These are phyloP conservation scores for Pharmacophagus antenor DNA, from an alignment of 2,888 invertebrate species.

Conservation along the genomic window DNA sequence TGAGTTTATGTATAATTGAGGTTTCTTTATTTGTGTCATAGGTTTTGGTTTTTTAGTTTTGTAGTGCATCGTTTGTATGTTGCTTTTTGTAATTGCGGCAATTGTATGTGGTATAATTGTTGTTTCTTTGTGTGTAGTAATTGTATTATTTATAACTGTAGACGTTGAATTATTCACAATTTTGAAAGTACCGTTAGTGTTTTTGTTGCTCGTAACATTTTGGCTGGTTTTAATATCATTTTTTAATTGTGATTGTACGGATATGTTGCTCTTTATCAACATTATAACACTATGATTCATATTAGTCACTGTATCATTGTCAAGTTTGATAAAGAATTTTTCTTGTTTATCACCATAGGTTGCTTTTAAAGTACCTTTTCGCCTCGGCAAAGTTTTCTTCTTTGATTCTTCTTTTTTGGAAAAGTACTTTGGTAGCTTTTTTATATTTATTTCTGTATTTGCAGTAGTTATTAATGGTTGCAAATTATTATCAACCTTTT, in stretches of 20 bases:
- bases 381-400: conserved; percentile 64
- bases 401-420: conserved; percentile 58
- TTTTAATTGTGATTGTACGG: background rate
- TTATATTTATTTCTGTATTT: conserved; percentile 59
- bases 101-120: conserved; percentile 53
- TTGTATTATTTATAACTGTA: conserved; percentile 9
- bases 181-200: conserved; percentile 1
- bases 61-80: conserved; percentile 66
- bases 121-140: conserved; percentile 37
- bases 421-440: conserved; percentile 52
- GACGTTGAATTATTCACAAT: conserved; percentile 5
- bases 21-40: conserved; percentile 65
- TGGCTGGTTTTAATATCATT: background rate
- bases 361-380: conserved; percentile 75
- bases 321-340: conserved; percentile 53
- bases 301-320: conserved; percentile 35
- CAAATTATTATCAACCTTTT: conserved; percentile 58
- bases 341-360: conserved; percentile 77
- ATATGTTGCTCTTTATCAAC: conserved; percentile 6
- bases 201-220: conserved; percentile 4
- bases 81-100: conserved; percentile 65
- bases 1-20: conserved; percentile 40
- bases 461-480: conserved; percentile 49
- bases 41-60: conserved; percentile 70
- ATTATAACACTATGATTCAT: conserved; percentile 12